Conservation (phyloP, 2,113 vertebrate species). For the Athene cunicularia region DNA sequence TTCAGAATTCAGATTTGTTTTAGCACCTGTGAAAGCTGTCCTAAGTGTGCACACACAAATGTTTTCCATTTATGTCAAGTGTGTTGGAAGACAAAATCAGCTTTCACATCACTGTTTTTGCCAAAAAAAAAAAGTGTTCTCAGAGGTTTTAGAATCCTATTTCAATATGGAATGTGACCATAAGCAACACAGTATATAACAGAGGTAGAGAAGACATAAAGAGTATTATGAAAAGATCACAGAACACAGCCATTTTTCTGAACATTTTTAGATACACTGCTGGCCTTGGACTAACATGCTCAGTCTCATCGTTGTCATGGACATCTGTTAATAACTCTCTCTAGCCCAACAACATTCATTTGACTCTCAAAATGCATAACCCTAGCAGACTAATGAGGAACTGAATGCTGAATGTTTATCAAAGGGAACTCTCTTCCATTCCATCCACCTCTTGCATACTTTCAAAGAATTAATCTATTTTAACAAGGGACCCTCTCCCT, state of each 20-base stretch:
- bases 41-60: not conserved
- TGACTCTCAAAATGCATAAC: constrained; percentile 45
- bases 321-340: constrained; percentile 43
- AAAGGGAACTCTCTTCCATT: constrained; percentile 57
- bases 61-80: not conserved
- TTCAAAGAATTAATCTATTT: constrained; percentile 63
- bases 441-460: constrained; percentile 40
- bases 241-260: not conserved
- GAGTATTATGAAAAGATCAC: not conserved
- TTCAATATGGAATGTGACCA: not conserved
- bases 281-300: not conserved
- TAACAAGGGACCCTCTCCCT: constrained; percentile 65
- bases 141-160: not conserved
- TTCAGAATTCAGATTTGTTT: not conserved
- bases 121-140: not conserved
- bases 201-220: not conserved
- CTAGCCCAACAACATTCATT: constrained; percentile 32
- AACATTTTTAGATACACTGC: not conserved
- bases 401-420: constrained; percentile 56
- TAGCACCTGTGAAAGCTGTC: constrained; percentile 37
- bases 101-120: not conserved
- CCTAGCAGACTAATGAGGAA: constrained; percentile 51
- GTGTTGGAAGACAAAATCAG: not conserved
- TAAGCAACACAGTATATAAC: not conserved
- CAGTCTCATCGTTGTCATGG: not conserved